phyloP scores from a whole-genome alignment of 2,113 vertebrate genomes.

The Centropus bengalensis region DNA sequence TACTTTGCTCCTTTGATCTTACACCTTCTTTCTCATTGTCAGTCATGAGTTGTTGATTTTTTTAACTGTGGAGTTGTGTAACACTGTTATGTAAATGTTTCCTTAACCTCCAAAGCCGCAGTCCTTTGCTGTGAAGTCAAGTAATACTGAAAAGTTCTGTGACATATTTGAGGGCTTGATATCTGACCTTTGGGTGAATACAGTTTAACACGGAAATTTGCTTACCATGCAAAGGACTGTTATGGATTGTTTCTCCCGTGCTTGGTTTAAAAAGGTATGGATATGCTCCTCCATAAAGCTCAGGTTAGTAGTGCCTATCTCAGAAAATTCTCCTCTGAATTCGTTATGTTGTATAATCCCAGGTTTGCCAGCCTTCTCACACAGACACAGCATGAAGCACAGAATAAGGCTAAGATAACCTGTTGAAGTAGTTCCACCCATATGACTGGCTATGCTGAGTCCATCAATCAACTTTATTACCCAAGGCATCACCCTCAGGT shows the following conservation, averaged over 20 bases:
- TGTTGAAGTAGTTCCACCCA: neutral
- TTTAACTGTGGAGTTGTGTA: neutral
- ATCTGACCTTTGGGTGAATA: neutral
- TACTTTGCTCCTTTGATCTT: neutral
- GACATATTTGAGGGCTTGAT: neutral
- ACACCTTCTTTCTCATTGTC: neutral
- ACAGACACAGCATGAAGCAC: accelerated
- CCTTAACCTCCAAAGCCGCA: neutral
- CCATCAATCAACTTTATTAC: neutral
- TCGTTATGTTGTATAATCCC: neutral
- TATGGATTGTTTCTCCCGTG: neutral
- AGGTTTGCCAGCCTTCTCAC: neutral
- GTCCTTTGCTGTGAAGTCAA: neutral
- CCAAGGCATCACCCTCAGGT: neutral
- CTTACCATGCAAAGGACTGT: neutral
- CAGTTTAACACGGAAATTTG: neutral
- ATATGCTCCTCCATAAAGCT: neutral
- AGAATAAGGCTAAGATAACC: neutral
- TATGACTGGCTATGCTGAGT: neutral
- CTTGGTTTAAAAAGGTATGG: neutral
- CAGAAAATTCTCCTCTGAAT: neutral
- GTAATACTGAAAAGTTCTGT: neutral
- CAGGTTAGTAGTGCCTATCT: neutral
- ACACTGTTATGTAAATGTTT: constrained; percentile 13
- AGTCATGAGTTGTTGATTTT: neutral